Percentiles rank a stretch among this genome's conserved stretches.
These are phyloP conservation scores for Micrastur ruficollis DNA, from an alignment of 2,797 vertebrate genomes.

Conservation along the genomic window DNA sequence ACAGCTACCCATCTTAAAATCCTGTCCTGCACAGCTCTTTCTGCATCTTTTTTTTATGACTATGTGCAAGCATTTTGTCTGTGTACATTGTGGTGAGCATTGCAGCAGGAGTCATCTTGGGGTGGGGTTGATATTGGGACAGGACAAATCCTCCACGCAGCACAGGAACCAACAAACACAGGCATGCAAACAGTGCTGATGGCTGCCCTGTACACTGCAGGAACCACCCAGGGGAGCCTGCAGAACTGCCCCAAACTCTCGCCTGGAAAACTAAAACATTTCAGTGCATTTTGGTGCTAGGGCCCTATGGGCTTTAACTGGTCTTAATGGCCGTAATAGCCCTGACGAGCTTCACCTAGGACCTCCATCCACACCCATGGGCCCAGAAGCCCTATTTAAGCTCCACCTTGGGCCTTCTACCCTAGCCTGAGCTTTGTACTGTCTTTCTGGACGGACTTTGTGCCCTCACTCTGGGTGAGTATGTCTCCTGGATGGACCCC, in stretches of 20 bases:
- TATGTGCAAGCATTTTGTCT: rapidly evolving
- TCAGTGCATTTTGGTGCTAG: background rate
- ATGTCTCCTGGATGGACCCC: rapidly evolving
- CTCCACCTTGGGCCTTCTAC: rapidly evolving
- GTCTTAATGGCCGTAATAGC: background rate
- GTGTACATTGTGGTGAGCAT: background rate
- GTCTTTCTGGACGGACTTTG: rapidly evolving
- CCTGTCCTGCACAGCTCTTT: rapidly evolving
- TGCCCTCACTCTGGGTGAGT: background rate
- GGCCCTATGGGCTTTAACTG: background rate
- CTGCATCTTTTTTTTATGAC: background rate
- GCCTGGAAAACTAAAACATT: rapidly evolving
- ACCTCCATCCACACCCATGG: background rate
- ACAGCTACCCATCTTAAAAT: background rate
- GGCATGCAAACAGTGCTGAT: rapidly evolving
- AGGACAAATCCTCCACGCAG: background rate
- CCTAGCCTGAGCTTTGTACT: rapidly evolving
- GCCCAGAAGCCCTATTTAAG: background rate
- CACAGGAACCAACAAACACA: background rate
- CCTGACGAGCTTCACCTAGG: background rate
- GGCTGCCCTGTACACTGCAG: rapidly evolving
- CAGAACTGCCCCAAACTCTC: too few species aligned
- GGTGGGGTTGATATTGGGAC: too few species aligned
- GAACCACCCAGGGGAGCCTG: rapidly evolving
- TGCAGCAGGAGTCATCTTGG: rapidly evolving